These are phyloP conservation scores for Tetrax tetrax DNA, from an alignment of 2,113 vertebrate genomes.

Conservation along the genomic window DNA sequence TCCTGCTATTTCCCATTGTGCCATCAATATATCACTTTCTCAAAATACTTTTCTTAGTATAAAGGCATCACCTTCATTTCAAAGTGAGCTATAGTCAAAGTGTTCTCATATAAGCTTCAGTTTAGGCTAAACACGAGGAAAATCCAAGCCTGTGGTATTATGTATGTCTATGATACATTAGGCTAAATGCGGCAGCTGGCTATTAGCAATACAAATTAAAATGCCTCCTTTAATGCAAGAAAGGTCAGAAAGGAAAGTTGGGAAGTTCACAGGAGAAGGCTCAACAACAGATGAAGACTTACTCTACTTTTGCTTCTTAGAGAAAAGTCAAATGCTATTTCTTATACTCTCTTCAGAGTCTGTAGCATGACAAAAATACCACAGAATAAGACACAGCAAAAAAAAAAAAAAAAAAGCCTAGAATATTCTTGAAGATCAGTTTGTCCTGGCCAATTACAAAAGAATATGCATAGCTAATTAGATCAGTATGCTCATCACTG, in stretches of 20 bases:
- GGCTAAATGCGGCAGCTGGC: not conserved
- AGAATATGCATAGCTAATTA: not conserved
- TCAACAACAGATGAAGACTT: not conserved
- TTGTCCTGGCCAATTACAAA: not conserved
- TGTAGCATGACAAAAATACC: not conserved
- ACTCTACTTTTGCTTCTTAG: not conserved
- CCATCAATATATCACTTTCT: not conserved
- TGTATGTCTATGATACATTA: not conserved
- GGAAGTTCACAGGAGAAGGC: not conserved
- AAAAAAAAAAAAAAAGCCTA: not conserved
- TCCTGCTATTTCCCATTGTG: not conserved
- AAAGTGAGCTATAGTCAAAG: not conserved
- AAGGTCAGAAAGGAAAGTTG: not conserved
- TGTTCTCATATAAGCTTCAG: not conserved
- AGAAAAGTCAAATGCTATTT: not conserved
- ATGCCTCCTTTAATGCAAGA: not conserved
- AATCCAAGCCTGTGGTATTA: rapidly evolving
- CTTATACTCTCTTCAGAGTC: not conserved
- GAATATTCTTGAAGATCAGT: not conserved
- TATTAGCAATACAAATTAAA: not conserved
- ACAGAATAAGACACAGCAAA: not conserved
- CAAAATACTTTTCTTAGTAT: not conserved
- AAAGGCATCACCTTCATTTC: not conserved
- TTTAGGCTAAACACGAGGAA: not conserved
- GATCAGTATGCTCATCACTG: not conserved